Conservation (phyloP, 2,797 vertebrate genomes). For the Gallinago solitaria region DNA sequence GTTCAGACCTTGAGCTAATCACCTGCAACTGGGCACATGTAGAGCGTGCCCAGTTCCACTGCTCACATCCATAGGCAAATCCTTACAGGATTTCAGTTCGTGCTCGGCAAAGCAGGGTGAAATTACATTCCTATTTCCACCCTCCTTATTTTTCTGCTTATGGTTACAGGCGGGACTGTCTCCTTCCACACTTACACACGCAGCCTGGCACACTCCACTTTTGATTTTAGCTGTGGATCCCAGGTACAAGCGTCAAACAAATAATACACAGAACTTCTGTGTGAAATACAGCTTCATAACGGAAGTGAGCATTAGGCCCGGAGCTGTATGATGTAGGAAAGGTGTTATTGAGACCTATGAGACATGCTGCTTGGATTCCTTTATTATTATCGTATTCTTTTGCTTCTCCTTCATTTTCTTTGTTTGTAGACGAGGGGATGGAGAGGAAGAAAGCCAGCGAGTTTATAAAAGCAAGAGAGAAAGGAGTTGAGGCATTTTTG, state of each 20-base stretch:
- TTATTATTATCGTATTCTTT: conserved; percentile 48
- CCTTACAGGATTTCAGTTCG: not conserved
- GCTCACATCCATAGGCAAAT: not conserved
- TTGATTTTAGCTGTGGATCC: not conserved
- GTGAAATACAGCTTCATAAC: conserved; percentile 25
- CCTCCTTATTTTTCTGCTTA: not conserved
- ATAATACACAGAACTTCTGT: conserved; percentile 33
- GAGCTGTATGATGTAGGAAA: conserved; percentile 17
- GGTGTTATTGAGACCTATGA: conserved; percentile 35
- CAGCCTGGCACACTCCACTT: not conserved
- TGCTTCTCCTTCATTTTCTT: conserved; percentile 36
- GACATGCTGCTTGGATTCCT: conserved; percentile 6
- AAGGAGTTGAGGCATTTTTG: conserved; percentile 33
- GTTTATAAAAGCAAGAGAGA: conserved; percentile 41
- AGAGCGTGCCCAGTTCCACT: not conserved
- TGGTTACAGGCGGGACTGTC: not conserved
- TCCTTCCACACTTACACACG: not conserved
- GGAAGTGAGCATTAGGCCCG: conserved; percentile 2
- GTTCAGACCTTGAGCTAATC: not conserved
- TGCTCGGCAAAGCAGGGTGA: not conserved
- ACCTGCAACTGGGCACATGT: not conserved
- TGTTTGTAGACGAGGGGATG: conserved; percentile 40
- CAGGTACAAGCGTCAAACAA: conserved; percentile 18
- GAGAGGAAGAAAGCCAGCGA: not conserved
- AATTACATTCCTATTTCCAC: not conserved